Base-by-base conservation (phyloP, 1,140 invertebrate species). In the Probaryconus sp. region DNA sequence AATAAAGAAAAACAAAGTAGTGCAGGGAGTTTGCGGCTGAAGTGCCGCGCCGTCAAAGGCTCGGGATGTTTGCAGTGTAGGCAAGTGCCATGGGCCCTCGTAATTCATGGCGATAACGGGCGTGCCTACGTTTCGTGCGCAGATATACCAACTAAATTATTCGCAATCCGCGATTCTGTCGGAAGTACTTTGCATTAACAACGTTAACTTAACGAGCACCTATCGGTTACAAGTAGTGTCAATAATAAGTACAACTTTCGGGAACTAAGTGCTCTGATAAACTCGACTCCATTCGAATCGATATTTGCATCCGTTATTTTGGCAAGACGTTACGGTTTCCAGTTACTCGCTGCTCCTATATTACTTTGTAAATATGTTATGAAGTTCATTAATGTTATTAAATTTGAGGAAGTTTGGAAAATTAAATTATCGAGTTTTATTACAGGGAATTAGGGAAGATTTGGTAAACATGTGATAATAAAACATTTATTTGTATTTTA, bases 71-170 rank as follows among this genome's bases (percentile, higher is more conserved):
- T 72, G 45, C 53, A 45, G 53, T 65, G 61, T 65, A 65, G 45
- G 53, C 60, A 61, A 72, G 60, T 60, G 69, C 61, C 51, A 43
- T 35, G 50, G 51, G 56, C 50, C 51, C 69, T 72, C 69, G 69
- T 72, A 72, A 72, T 38, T 71, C 51, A 71, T 43, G 37, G 42
- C 68, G 68, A 71, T 71, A 71, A 71, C 58, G 58, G 42, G 35
- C 33, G 56, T 30, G 55, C 35, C 26, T 61, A 61, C 68, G 13
- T 71, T 71, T 64, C 58, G 20, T 64, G 37, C 51, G 33, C 48
- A 18, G 24, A 63, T 58, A 71, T 71, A 71, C 42, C 51, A 43
- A 56, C 68, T 71, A 51, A 71, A 71, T 71, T 71, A 71, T 71
- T 71, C 51, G 58, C 43, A 58, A 63, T 64, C 51, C 67, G 53